A percentile compares a stretch with the other conserved stretches of the same genome.
Conservation (phyloP, 2,888 invertebrate species). For the Dryocosmus kuriphilus region DNA sequence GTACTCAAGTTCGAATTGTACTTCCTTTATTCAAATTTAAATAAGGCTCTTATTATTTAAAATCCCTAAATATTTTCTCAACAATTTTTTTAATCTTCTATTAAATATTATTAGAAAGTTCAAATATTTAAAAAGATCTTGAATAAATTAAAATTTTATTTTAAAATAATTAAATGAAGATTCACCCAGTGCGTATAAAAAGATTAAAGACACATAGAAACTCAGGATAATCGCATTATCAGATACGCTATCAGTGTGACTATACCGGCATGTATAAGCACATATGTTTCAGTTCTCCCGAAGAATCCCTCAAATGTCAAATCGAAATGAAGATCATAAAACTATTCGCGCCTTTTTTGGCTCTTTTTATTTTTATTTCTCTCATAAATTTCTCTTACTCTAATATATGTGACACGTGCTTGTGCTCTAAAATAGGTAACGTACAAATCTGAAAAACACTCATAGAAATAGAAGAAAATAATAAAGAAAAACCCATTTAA, state of each 20-base stretch:
- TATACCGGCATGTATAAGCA: background rate
- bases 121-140: too few species aligned
- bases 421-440: background rate
- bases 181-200: background rate
- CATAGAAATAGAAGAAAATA: background rate
- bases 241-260: conserved; percentile 11
- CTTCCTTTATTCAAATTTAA: too few species aligned
- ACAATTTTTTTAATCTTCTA: too few species aligned
- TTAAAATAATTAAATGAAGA: background rate
- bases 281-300: background rate
- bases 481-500: background rate
- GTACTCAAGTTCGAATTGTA: too few species aligned
- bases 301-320: background rate
- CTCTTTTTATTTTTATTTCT: background rate
- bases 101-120: too few species aligned
- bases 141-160: background rate
- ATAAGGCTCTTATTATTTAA: too few species aligned
- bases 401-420: background rate
- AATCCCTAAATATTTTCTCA: too few species aligned
- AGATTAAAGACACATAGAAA: background rate
- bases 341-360: background rate
- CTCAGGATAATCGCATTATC: background rate
- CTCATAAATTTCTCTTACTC: background rate
- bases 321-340: background rate
- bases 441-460: background rate